A percentile compares a stretch with the other conserved stretches of the same genome.
Conservation (phyloP, 2,888 invertebrate genomes). For the Drosophila limbata region DNA sequence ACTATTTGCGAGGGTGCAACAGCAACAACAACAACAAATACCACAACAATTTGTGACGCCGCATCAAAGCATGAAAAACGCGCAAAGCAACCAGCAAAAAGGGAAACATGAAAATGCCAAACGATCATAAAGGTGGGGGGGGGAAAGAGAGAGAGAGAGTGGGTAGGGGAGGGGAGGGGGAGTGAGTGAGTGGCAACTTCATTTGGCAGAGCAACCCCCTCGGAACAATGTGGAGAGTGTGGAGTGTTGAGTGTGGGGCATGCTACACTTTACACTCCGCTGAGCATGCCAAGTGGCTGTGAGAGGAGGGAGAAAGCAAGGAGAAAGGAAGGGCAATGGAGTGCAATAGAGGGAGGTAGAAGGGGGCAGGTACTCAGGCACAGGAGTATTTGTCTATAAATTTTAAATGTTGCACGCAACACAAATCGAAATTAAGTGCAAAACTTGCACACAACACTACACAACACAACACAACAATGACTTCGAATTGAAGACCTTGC, state of each 20-base stretch:
- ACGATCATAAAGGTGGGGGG: conserved; percentile 5
- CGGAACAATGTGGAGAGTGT: conserved; percentile 1
- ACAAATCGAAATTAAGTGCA: conserved; percentile 75
- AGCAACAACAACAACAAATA: conserved; percentile 63
- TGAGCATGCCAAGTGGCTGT: conserved; percentile 77
- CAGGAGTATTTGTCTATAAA: conserved; percentile 74
- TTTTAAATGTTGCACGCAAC: conserved; percentile 81
- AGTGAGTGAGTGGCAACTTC: conserved; percentile 56
- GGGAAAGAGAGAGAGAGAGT: background rate
- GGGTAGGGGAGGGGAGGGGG: background rate
- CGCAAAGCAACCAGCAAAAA: conserved; percentile 67
- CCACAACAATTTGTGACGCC: conserved; percentile 82
- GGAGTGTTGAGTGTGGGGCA: conserved; percentile 34
- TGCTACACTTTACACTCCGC: conserved; percentile 76
- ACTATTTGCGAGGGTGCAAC: conserved; percentile 64
- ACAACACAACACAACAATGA: conserved; percentile 2
- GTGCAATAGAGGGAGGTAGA: background rate
- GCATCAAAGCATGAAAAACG: conserved; percentile 81
- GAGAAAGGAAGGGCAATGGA: background rate
- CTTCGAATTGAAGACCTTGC: background rate
- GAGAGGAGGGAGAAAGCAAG: background rate
- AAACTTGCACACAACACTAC: conserved; percentile 46
- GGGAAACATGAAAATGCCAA: conserved; percentile 58
- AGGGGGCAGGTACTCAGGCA: conserved; percentile 19
- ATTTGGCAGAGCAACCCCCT: conserved; percentile 42